Evolutionary conservation across 2,888 invertebrate species (phyloP).

Genomic region (Ceraclea dissimilis): DNA sequence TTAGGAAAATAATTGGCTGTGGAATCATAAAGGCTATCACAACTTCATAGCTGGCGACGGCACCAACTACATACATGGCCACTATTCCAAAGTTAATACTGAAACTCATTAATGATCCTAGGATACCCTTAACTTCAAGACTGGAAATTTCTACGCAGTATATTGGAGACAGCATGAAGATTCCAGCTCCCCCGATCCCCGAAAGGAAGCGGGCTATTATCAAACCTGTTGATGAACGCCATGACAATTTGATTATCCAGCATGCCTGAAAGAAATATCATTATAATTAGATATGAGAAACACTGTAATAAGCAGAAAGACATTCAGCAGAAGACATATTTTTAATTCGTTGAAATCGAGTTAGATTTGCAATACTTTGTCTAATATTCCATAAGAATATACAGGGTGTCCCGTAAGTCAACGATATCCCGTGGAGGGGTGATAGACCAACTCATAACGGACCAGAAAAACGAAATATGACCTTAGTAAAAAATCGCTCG

Average conservation of each 20-base stretch:
- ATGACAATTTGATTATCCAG: slow-evolving; percentile 19
- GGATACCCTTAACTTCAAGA: slow-evolving; percentile 43
- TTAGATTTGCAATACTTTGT: too few species aligned
- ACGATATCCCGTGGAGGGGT: too few species aligned
- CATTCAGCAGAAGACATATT: too few species aligned
- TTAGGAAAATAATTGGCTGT: slow-evolving; percentile 40
- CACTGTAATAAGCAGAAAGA: too few species aligned
- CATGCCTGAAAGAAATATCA: slow-evolving; percentile 15
- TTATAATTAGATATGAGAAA: not conserved
- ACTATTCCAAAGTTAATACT: slow-evolving; percentile 45
- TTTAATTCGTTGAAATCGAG: too few species aligned
- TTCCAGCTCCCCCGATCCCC: slow-evolving; percentile 44
- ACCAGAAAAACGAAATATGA: too few species aligned
- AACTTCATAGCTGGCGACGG: slow-evolving; percentile 39
- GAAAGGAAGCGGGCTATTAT: slow-evolving; percentile 41
- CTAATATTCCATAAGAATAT: too few species aligned
- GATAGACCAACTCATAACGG: too few species aligned
- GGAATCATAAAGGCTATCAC: slow-evolving; percentile 45
- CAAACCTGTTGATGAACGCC: slow-evolving; percentile 28
- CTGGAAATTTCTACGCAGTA: slow-evolving; percentile 51
- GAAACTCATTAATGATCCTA: slow-evolving; percentile 51
- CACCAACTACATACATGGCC: slow-evolving; percentile 45
- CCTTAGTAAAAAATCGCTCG: too few species aligned
- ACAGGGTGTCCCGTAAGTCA: too few species aligned
- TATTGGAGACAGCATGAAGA: slow-evolving; percentile 42